A percentile compares a stretch with the other conserved stretches of the same genome.
phyloP scores from a whole-genome alignment of 2,113 vertebrate genomes.

The Thunnus thynnus region DNA sequence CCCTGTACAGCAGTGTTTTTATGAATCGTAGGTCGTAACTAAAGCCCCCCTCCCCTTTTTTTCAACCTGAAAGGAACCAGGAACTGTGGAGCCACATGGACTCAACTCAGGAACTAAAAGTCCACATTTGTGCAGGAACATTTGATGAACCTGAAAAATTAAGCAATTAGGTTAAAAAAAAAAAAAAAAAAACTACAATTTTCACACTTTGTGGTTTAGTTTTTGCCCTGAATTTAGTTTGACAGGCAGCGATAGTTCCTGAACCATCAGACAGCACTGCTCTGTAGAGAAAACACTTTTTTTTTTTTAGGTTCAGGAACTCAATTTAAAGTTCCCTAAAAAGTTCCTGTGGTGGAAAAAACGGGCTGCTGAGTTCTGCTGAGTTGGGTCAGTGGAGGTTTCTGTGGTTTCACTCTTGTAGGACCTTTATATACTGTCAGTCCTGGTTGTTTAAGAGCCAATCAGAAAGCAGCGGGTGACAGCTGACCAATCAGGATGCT shows the following conservation, averaged over 20 bases:
- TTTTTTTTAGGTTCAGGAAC: too few species aligned
- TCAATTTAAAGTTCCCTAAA: too few species aligned
- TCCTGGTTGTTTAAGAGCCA: constrained; percentile 12
- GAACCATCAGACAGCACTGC: too few species aligned
- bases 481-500: constrained; percentile 34
- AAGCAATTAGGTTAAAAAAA: too few species aligned
- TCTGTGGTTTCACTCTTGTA: too few species aligned
- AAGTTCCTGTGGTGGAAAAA: neutral
- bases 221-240: neutral
- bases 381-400: neutral
- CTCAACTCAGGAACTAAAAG: neutral
- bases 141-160: too few species aligned
- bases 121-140: too few species aligned
- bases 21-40: neutral
- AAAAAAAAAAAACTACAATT: too few species aligned
- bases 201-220: too few species aligned
- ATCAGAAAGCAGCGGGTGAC: neutral
- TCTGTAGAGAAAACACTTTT: too few species aligned
- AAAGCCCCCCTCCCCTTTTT: neutral
- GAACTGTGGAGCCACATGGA: neutral
- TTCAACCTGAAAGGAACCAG: neutral
- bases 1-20: constrained; percentile 12
- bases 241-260: neutral
- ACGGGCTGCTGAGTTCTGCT: neutral
- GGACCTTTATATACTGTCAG: neutral